A percentile compares a stretch with the other conserved stretches of the same genome.
phyloP scores from a whole-genome alignment of 2,888 invertebrate genomes.

The Lutraria lutraria region DNA sequence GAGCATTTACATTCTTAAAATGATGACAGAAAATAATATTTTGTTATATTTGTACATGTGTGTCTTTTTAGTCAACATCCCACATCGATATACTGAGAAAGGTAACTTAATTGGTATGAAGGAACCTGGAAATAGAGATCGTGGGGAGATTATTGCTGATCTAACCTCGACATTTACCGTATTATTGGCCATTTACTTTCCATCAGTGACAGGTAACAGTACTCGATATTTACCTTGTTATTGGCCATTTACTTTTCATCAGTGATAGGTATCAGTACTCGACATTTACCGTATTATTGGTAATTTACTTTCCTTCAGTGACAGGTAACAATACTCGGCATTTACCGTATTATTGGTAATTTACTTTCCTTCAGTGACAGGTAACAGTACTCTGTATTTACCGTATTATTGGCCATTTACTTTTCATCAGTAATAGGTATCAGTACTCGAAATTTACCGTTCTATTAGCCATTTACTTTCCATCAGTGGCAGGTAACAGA shows the following conservation, averaged over 20 bases:
- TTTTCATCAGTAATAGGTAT: constrained; percentile 99
- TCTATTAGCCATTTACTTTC: background rate
- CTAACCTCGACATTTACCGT: constrained; percentile 97
- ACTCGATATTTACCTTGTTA: background rate
- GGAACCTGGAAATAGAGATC: constrained; percentile 67
- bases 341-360: constrained; percentile 91
- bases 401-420: constrained; percentile 98
- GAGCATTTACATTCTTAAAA: background rate
- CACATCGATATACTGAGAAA: constrained; percentile 83
- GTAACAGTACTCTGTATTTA: constrained; percentile 87
- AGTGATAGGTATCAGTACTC: too few species aligned
- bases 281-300: constrained; percentile 97
- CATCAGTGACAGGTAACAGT: constrained; percentile 96
- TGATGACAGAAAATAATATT: background rate
- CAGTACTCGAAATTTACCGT: constrained; percentile 3
- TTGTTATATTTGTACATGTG: background rate
- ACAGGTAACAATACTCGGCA: constrained; percentile 94
- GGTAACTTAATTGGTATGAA: constrained; percentile 75
- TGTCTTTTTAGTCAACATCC: constrained; percentile 89
- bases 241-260: background rate
- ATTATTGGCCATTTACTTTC: constrained; percentile 99
- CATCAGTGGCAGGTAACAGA: too few species aligned
- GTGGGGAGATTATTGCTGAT: constrained; percentile 92
- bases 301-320: constrained; percentile 99
- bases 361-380: constrained; percentile 95